A percentile compares a stretch with the other conserved stretches of the same genome.
These are phyloP conservation scores for Hippocampus barbouri DNA, from an alignment of 2,113 vertebrate species.

Conservation along the genomic window DNA sequence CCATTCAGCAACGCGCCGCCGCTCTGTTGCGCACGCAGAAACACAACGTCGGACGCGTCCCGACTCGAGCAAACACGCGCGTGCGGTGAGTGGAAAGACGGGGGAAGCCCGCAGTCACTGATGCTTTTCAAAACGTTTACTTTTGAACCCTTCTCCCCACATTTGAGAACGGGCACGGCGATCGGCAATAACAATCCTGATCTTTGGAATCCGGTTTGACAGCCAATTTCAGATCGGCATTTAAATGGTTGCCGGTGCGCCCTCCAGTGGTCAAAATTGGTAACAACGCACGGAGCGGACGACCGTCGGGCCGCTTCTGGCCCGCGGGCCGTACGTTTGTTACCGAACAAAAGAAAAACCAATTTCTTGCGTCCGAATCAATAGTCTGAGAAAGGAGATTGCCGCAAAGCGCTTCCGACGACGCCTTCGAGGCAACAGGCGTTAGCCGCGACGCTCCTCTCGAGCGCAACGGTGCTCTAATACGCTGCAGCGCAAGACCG, in stretches of 20 bases:
- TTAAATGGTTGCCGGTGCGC: too few relatives aligned
- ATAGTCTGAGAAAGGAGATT: background rate
- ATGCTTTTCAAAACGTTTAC: too few relatives aligned
- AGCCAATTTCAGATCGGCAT: too few relatives aligned
- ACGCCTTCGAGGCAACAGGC: background rate
- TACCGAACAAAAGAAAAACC: background rate
- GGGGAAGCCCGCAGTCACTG: too few relatives aligned
- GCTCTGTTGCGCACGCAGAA: constrained; percentile 39
- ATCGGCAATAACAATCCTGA: too few relatives aligned
- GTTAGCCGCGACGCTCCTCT: background rate
- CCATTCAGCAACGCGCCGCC: constrained; percentile 49
- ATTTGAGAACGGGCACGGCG: too few relatives aligned
- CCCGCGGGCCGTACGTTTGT: background rate
- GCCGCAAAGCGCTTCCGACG: background rate
- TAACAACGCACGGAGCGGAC: too few relatives aligned
- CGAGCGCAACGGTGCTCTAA: background rate
- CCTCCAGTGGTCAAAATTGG: too few relatives aligned
- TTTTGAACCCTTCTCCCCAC: too few relatives aligned
- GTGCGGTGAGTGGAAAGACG: too few relatives aligned
- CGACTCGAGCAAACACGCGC: background rate
- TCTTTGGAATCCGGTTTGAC: too few relatives aligned
- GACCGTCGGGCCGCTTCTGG: too few relatives aligned
- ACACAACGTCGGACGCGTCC: background rate
- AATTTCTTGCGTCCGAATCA: background rate
- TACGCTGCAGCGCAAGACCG: background rate